phyloP scores from a whole-genome alignment of 2,797 vertebrate genomes.

The Threskiornis aethiopicus region DNA sequence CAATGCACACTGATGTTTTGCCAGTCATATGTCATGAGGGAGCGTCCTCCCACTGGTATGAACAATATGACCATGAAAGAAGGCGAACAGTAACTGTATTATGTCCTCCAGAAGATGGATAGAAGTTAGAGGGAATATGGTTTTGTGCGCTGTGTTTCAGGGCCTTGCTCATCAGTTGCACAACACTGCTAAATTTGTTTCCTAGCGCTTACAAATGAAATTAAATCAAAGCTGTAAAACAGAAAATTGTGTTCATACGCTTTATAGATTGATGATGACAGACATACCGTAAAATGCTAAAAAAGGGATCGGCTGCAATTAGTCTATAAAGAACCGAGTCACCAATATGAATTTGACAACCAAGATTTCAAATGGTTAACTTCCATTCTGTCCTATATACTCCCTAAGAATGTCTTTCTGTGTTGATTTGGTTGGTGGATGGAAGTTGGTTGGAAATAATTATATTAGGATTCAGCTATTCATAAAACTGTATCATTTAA shows the following conservation, averaged over 20 bases:
- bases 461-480: not conserved
- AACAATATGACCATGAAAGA: not conserved
- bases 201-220: not conserved
- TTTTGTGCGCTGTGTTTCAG: not conserved
- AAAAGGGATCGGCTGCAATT: not conserved
- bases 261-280: not conserved
- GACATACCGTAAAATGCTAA: not conserved
- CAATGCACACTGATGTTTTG: not conserved
- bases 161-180: not conserved
- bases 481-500: not conserved
- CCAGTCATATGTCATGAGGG: not conserved
- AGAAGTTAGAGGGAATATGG: not conserved
- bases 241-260: not conserved
- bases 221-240: not conserved
- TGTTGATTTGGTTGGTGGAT: not conserved
- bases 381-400: not conserved
- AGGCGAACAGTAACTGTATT: conserved; percentile 5
- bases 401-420: not conserved
- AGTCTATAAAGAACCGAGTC: not conserved
- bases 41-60: not conserved
- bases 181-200: not conserved
- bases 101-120: not conserved
- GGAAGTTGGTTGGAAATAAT: not conserved
- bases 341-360: not conserved
- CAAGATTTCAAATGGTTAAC: not conserved